Base-by-base conservation (phyloP, 2,888 invertebrate species). In the Cerastoderma edule region DNA sequence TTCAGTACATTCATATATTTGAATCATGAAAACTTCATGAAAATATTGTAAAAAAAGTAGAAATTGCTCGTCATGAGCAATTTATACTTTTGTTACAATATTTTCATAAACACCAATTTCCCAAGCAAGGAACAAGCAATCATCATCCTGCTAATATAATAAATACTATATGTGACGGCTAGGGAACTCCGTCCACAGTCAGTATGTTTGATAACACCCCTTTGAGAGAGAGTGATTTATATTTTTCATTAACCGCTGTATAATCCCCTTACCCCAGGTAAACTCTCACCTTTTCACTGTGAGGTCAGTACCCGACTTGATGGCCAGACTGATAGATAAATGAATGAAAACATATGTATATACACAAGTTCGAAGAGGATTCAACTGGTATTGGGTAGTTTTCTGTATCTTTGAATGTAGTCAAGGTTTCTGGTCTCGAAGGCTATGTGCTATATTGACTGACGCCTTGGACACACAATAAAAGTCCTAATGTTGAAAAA, bases 181-280 rank as follows among this genome's bases (percentile, higher is more conserved):
- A n/a, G n/a, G n/a, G n/a, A n/a, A n/a, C n/a, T n/a, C n/a, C n/a
- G n/a, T n/a, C n/a, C n/a, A n/a, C n/a, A n/a, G n/a, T n/a, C n/a
- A n/a, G n/a, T n/a, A n/a, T n/a, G n/a, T n/a, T n/a, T n/a, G n/a
- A n/a, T n/a, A n/a, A n/a, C n/a, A n/a, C n/a, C n/a, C n/a, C n/a
- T 56, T 19, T 3, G 56, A 56, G 28, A 56, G 32, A 56, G 10
- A 13, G n/a, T 56, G 56, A 56, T 56, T 56, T 56, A 56, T 56
- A 30, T 56, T 56, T 39, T 56, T 56, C 56, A 56, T n/a, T n/a
- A n/a, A n/a, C n/a, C n/a, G n/a, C n/a, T n/a, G n/a, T n/a, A 56
- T 56, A 56, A 56, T 32, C 24, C 13, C 19, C 56, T 32, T 56
- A 30, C 4, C 19, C 32, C 28, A 32, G 30, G 22, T 24, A 24